Base-by-base conservation (phyloP, 2,888 invertebrate species). In the Heliconius erato region DNA sequence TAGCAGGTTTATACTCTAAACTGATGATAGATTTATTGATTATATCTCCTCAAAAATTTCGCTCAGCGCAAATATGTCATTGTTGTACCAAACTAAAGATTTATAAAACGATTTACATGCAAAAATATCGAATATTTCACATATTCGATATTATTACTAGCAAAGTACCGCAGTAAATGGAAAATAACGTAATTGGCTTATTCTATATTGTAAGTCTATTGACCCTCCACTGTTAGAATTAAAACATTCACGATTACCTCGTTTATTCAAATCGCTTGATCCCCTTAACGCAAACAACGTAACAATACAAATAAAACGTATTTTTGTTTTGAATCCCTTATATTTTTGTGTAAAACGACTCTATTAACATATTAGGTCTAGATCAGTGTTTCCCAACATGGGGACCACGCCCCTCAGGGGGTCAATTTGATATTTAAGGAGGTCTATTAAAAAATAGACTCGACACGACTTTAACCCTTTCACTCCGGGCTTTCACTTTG, bases 211-310 rank as follows among this genome's bases (percentile, higher is more conserved):
- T 63, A 76, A 76, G 35, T 59, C 40, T 76, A 35, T 76, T 76
- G 63, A 76, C 76, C 76, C 76, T 63, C 63, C 16, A 16, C 35
- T 59, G 76, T n/a, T 40, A 9, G 76, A 63, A 76, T 76, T 76
- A 76, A 76, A 76, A 35, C 59, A 76, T 76, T 40, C 76, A 40
- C 76, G 63, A 76, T 76, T 76, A 63, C 63, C 35, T 76, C 76
- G 63, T 76, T 76, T 76, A 76, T 76, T 49, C 76, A 76, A 76
- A 76, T 76, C 76, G 35, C 40, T 76, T 76, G 63, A 76, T 76
- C 76, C 76, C 76, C 76, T 76, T 76, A 76, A 76, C 76, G n/a
- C 63, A 59, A 76, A 76, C 63, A 76, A 35, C 59, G n/a, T 28
- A 35, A n/a, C 76, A 63, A 63, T 74, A 74, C 74, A 74, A 59